Evolutionary conservation across 1,140 invertebrate genomes (phyloP).

Genomic region (Leucophenga varia): DNA sequence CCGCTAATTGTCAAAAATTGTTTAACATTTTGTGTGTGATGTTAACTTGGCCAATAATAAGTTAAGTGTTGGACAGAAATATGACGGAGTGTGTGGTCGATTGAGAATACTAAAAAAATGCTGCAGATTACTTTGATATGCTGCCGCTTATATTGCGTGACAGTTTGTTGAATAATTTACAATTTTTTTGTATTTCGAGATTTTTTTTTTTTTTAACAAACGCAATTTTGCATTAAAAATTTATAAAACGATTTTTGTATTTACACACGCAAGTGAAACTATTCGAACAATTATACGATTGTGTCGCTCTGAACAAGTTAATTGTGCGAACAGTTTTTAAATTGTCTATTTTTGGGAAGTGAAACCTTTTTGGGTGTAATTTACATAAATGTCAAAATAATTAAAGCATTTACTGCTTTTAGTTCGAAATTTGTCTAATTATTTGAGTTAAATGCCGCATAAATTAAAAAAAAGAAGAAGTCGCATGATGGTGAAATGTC

Average conservation of each 20-base stretch:
- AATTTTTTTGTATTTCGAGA: constrained; percentile 19
- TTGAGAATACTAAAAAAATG: constrained; percentile 20
- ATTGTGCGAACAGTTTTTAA: neutral
- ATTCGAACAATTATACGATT: constrained; percentile 35
- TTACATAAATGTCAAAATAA: constrained; percentile 52
- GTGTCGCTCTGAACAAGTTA: constrained; percentile 3
- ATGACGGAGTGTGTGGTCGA: constrained; percentile 10
- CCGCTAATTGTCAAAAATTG: constrained; percentile 55
- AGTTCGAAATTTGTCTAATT: constrained; percentile 41
- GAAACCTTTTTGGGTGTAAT: too few species aligned
- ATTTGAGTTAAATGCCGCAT: constrained; percentile 54
- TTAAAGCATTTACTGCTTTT: constrained; percentile 25
- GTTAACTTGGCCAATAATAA: constrained; percentile 8
- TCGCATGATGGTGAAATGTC: constrained; percentile 29
- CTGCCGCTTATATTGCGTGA: constrained; percentile 37
- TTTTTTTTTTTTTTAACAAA: constrained; percentile 32
- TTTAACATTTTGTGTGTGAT: constrained; percentile 36
- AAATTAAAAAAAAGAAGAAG: too few species aligned
- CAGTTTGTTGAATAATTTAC: constrained; percentile 53
- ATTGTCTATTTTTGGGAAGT: neutral
- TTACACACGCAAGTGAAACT: constrained; percentile 41
- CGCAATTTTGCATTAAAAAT: too few species aligned
- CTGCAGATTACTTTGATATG: neutral
- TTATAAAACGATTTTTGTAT: too few species aligned
- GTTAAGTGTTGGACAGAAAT: neutral